Conservation (phyloP, 2,888 invertebrate genomes). For the Drosophila mayaguana region DNA sequence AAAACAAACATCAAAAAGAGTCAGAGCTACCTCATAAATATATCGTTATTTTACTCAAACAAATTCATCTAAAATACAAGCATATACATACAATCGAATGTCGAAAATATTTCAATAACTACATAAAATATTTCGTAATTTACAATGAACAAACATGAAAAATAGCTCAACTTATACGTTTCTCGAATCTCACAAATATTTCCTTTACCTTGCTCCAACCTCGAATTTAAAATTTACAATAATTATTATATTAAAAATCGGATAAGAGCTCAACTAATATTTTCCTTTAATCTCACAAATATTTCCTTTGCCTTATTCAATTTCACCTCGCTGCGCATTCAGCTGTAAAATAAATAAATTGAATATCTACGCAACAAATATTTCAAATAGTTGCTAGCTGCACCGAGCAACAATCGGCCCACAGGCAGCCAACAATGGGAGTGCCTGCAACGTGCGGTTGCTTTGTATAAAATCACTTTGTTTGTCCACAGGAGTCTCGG, state of each 20-base stretch:
- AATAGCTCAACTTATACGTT: no score
- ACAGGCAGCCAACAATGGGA: slow-evolving; percentile 1
- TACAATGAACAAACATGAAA: no score
- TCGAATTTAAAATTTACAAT: neutral
- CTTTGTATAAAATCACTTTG: slow-evolving; percentile 19
- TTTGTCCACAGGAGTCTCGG: neutral
- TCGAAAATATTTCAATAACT: no score
- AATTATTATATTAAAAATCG: neutral
- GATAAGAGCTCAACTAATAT: neutral
- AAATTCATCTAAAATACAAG: no score
- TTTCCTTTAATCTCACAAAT: neutral
- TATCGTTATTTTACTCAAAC: no score
- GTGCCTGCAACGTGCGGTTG: neutral
- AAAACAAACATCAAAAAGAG: no score
- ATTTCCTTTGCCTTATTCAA: neutral
- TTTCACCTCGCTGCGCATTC: neutral
- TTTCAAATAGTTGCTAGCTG: neutral
- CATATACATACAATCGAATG: no score
- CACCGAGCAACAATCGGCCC: slow-evolving; percentile 13
- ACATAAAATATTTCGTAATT: no score
- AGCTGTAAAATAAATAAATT: slow-evolving; percentile 12
- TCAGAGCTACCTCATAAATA: no score
- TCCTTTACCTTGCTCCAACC: no score
- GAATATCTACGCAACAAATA: neutral
- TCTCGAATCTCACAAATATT: no score